Conservation (phyloP, 35 echinoderm and acorn worm species). For the Ophioderma brevispina region DNA sequence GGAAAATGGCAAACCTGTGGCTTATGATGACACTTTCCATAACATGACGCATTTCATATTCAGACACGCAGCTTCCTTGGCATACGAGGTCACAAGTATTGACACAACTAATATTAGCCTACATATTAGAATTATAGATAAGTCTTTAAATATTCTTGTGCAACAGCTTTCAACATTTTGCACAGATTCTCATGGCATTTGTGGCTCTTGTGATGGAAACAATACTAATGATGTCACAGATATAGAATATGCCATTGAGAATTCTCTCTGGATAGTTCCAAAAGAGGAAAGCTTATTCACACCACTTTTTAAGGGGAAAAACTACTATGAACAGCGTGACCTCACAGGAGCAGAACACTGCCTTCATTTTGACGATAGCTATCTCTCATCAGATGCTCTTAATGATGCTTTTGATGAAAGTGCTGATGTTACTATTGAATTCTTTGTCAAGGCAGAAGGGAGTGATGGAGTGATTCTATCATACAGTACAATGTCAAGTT, state of each 20-base stretch:
- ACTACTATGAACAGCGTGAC: slow-evolving; percentile 45
- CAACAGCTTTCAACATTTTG: slow-evolving; percentile 31
- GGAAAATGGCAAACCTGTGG: slow-evolving; percentile 32
- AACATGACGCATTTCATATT: slow-evolving; percentile 27
- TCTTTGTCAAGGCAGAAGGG: slow-evolving; percentile 40
- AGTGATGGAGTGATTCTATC: slow-evolving; percentile 71
- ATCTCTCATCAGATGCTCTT: slow-evolving; percentile 59
- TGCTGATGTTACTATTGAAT: slow-evolving; percentile 59
- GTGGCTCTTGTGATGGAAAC: slow-evolving; percentile 84
- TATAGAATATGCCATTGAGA: neutral
- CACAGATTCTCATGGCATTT: slow-evolving; percentile 40
- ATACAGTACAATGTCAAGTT: slow-evolving; percentile 49
- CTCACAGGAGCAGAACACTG: slow-evolving; percentile 56
- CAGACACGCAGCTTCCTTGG: slow-evolving; percentile 26
- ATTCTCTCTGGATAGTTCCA: neutral
- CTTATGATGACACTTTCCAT: slow-evolving; percentile 13
- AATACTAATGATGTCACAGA: slow-evolving; percentile 69
- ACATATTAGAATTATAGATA: slow-evolving; percentile 53
- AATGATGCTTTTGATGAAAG: slow-evolving; percentile 51
- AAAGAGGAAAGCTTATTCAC: slow-evolving; percentile 33
- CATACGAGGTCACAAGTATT: slow-evolving; percentile 49
- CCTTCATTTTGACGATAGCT: slow-evolving; percentile 55
- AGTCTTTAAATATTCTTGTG: slow-evolving; percentile 44
- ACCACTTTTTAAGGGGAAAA: slow-evolving; percentile 39
- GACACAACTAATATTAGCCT: neutral